A percentile compares a stretch with the other conserved stretches of the same genome.
These are phyloP conservation scores for Rhinopomastus cyanomelas DNA, from an alignment of 2,113 vertebrate genomes.

Conservation along the genomic window DNA sequence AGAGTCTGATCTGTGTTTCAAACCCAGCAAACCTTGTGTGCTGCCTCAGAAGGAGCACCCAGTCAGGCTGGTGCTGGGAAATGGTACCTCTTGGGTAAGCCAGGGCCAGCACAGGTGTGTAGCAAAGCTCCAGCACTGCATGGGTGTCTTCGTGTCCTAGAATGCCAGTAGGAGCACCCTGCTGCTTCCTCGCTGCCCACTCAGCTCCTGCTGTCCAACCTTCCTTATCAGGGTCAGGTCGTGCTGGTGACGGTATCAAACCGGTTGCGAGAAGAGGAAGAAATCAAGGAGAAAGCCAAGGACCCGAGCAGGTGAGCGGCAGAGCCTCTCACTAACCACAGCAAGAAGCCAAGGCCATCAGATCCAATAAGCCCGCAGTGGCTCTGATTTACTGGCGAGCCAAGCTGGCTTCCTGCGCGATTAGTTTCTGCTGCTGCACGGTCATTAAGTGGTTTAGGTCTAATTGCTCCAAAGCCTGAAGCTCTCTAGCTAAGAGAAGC, in stretches of 20 bases:
- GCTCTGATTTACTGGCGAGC: background rate
- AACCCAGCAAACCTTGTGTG: background rate
- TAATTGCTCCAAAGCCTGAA: background rate
- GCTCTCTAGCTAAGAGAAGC: background rate
- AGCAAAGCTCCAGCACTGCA: background rate
- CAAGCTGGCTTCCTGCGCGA: background rate
- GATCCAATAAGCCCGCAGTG: background rate
- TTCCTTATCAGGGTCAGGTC: background rate
- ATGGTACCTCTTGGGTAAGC: background rate
- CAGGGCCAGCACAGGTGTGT: background rate
- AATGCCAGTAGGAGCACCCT: fast-evolving
- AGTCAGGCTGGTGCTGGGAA: background rate
- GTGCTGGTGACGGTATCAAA: background rate
- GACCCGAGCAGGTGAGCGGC: background rate
- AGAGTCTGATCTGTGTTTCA: background rate
- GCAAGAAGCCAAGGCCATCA: background rate
- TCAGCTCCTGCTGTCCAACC: background rate
- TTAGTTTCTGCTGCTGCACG: constrained; percentile 2
- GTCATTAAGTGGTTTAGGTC: constrained; percentile 4
- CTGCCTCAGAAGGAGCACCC: fast-evolving
- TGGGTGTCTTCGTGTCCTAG: fast-evolving
- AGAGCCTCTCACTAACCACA: background rate
- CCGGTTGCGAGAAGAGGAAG: background rate
- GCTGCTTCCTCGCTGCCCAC: background rate
- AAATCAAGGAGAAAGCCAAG: background rate